Conservation (phyloP, 2,888 invertebrate genomes). For the Leptura quadrifasciata region DNA sequence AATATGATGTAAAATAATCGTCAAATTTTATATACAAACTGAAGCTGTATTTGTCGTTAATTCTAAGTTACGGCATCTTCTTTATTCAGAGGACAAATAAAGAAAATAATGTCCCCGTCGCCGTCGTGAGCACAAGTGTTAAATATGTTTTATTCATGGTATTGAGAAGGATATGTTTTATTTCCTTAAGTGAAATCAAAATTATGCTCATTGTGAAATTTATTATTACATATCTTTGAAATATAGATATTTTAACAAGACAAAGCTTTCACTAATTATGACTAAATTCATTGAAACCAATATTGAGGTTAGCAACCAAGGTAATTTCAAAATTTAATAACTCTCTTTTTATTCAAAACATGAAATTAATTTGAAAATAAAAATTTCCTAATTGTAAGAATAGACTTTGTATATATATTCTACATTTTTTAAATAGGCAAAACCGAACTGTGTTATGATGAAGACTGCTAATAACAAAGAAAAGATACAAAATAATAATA, state of each 20-base stretch:
- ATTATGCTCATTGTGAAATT: neutral
- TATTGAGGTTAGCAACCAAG: too few relatives aligned
- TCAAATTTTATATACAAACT: slow-evolving; percentile 9
- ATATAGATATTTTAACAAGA: neutral
- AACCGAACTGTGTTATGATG: too few relatives aligned
- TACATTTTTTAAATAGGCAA: too few relatives aligned
- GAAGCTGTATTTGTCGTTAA: slow-evolving; percentile 11
- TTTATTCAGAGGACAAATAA: slow-evolving; percentile 21
- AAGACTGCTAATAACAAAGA: too few relatives aligned
- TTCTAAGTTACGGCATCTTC: neutral
- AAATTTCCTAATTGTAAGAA: too few relatives aligned
- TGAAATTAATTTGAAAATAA: too few relatives aligned
- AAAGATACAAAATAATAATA: too few relatives aligned
- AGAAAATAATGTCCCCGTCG: neutral
- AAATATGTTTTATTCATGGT: neutral
- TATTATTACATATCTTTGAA: neutral
- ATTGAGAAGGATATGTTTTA: neutral
- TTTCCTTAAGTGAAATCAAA: neutral
- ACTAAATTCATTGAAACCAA: too few relatives aligned
- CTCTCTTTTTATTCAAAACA: too few relatives aligned
- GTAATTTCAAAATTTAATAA: too few relatives aligned
- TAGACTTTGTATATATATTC: too few relatives aligned
- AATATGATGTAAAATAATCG: slow-evolving; percentile 20
- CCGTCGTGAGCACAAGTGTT: slow-evolving; percentile 11
- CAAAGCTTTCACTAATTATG: neutral